Conservation (phyloP, 1,140 invertebrate genomes). For the Eueides isabella region DNA sequence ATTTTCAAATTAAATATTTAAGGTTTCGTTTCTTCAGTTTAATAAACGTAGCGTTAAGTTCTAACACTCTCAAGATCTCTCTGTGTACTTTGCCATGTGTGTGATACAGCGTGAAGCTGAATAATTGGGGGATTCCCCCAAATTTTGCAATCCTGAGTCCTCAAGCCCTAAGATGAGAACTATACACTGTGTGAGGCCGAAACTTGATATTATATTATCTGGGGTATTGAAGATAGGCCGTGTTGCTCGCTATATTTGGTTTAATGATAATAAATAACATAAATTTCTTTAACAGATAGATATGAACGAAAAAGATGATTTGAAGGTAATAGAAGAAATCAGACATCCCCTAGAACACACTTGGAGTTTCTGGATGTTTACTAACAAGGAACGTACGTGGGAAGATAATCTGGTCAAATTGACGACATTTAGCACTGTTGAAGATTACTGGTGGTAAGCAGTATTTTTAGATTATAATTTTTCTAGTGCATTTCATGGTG, state of each 20-base stretch:
- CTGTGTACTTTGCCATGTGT: too few relatives aligned
- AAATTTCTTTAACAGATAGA: background rate
- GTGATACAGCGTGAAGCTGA: too few relatives aligned
- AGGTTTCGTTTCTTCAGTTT: background rate
- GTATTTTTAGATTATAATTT: conserved; percentile 1
- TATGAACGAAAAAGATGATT: background rate
- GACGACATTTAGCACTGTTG: conserved; percentile 95
- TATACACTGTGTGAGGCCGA: too few relatives aligned
- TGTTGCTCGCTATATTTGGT: too few relatives aligned
- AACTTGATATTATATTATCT: too few relatives aligned
- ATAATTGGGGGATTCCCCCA: too few relatives aligned
- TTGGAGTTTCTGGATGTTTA: conserved; percentile 98
- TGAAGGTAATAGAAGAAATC: conserved; percentile 20
- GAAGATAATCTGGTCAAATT: conserved; percentile 95
- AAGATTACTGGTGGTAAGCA: conserved; percentile 98
- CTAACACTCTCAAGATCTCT: too few relatives aligned
- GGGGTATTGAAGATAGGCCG: too few relatives aligned
- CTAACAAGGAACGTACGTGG: conserved; percentile 91
- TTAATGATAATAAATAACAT: background rate
- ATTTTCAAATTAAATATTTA: too few relatives aligned
- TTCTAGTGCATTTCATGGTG: background rate
- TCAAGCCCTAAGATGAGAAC: too few relatives aligned
- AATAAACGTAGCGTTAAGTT: background rate
- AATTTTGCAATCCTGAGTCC: too few relatives aligned
- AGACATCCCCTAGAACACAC: conserved; percentile 86